Evolutionary conservation across 2,113 vertebrate species (phyloP).

Genomic region (Serilophus lunatus): DNA sequence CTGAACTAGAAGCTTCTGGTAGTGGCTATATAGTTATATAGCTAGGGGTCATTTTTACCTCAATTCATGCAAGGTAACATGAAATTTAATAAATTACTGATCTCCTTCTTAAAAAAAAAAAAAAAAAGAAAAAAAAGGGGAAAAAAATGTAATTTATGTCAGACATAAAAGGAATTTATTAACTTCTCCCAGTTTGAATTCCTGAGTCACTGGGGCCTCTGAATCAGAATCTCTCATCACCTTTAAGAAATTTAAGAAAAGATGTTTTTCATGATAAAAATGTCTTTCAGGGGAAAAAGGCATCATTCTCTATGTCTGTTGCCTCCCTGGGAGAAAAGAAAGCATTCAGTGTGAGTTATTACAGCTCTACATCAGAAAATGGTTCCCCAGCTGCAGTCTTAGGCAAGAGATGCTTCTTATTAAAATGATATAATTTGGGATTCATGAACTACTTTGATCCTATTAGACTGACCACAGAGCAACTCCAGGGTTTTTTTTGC

Average conservation of each 20-base stretch:
- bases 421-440: constrained; percentile 14
- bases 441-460: neutral
- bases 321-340: constrained; percentile 1
- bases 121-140: accelerated
- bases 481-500: neutral
- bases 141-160: constrained; percentile 9
- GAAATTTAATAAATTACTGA: neutral
- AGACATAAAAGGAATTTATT: constrained; percentile 29
- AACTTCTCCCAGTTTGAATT: constrained; percentile 8
- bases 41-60: neutral
- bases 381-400: neutral
- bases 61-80: neutral
- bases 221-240: neutral
- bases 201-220: neutral
- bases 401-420: neutral
- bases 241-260: constrained; percentile 20
- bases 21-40: neutral
- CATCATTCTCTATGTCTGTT: neutral
- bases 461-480: neutral
- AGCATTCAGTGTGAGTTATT: constrained; percentile 15
- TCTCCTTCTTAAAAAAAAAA: neutral
- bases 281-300: constrained; percentile 7
- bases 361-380: neutral
- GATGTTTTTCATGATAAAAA: constrained; percentile 46
- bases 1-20: neutral